These are phyloP conservation scores for Molossus alvarezi DNA, from an alignment of 2,797 vertebrate genomes.

Conservation along the genomic window DNA sequence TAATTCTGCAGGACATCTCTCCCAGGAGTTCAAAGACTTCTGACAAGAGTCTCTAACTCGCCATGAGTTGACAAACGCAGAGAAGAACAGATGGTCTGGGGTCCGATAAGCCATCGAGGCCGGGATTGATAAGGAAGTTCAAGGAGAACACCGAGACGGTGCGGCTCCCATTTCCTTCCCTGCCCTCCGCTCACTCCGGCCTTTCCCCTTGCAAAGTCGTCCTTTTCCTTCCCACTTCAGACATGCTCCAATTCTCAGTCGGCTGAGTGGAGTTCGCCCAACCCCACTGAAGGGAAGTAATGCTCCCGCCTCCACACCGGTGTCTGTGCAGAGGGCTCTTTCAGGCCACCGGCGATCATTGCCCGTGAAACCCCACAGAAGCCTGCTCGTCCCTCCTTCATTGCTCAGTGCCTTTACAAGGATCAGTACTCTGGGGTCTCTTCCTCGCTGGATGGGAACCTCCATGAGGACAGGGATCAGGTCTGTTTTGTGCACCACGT, in stretches of 20 bases:
- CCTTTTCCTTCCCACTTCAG: neutral
- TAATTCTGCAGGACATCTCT: neutral
- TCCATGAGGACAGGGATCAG: neutral
- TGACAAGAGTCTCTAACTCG: neutral
- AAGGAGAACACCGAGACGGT: slow-evolving; percentile 31
- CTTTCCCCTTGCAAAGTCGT: neutral
- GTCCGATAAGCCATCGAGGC: slow-evolving; percentile 45
- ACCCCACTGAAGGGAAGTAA: neutral
- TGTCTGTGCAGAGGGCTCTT: neutral
- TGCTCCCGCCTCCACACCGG: neutral
- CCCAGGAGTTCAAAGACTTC: slow-evolving; percentile 51
- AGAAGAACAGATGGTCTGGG: slow-evolving; percentile 41
- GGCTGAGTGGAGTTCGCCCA: neutral
- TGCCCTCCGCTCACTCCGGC: neutral
- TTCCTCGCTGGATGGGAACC: neutral
- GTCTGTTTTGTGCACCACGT: neutral
- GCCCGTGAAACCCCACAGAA: neutral
- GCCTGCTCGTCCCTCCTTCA: neutral
- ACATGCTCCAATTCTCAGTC: neutral
- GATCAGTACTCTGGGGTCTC: neutral
- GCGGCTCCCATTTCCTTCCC: neutral
- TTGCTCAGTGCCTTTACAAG: neutral
- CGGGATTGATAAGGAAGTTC: slow-evolving; percentile 46
- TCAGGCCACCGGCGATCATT: neutral
- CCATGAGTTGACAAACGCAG: neutral